Evolutionary conservation across 30 jellyfish, hydroid and myxozoan species (phyloP).

Genomic region (Mastigias papua): DNA sequence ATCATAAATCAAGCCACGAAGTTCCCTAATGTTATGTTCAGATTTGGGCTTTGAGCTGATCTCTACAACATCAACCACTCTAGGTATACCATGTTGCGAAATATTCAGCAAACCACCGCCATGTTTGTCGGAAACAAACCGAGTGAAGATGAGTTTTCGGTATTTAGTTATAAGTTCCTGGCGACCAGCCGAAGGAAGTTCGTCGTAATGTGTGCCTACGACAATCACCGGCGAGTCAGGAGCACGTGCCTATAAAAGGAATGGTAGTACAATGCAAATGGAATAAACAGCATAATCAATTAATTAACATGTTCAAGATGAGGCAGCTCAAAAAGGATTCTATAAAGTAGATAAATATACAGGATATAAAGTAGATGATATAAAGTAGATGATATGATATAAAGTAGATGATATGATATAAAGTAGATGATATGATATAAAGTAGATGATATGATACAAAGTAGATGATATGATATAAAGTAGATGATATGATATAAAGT

Average conservation of each 20-base stretch:
- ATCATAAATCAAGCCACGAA: slow-evolving; percentile 80
- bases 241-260: slow-evolving; percentile 82
- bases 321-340: too few relatives aligned
- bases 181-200: slow-evolving; percentile 30
- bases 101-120: slow-evolving; percentile 81
- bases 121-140: slow-evolving; percentile 64
- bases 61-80: slow-evolving; percentile 81
- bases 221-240: slow-evolving; percentile 86
- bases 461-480: too few relatives aligned
- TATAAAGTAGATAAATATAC: too few relatives aligned
- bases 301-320: too few relatives aligned
- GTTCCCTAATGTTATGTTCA: slow-evolving; percentile 61
- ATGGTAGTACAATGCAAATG: background rate
- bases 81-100: slow-evolving; percentile 85
- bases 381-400: too few relatives aligned
- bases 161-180: slow-evolving; percentile 29
- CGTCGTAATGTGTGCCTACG: slow-evolving; percentile 94
- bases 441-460: too few relatives aligned
- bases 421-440: too few relatives aligned
- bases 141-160: slow-evolving; percentile 47
- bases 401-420: too few relatives aligned
- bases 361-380: too few relatives aligned
- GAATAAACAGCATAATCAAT: too few relatives aligned
- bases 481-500: too few relatives aligned
- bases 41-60: slow-evolving; percentile 78